Evolutionary conservation across 2,113 vertebrate genomes (phyloP).

Genomic region (Gymnogyps californianus): DNA sequence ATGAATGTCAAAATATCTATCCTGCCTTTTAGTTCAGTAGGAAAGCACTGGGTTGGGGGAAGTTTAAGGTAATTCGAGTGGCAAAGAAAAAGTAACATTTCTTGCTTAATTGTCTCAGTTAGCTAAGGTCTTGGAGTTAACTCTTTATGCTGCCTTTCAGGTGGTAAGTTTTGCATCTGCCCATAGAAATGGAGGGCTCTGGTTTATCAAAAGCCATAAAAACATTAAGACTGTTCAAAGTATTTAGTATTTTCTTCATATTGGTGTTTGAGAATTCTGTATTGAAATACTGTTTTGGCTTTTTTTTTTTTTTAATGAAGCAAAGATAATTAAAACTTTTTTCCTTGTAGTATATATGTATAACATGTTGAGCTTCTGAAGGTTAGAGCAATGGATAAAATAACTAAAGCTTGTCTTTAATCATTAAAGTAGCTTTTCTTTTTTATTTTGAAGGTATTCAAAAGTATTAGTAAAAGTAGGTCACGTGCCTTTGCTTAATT

Average conservation of each 20-base stretch:
- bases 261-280: background rate
- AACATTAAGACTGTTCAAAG: background rate
- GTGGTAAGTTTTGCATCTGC: background rate
- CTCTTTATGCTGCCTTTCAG: background rate
- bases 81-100: background rate
- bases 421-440: background rate
- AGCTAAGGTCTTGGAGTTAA: background rate
- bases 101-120: background rate
- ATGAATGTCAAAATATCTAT: background rate
- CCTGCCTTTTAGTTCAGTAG: background rate
- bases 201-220: constrained; percentile 41
- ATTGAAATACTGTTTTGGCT: background rate
- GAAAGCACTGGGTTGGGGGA: background rate
- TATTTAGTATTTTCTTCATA: background rate
- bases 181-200: background rate
- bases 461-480: background rate
- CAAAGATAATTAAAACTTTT: background rate
- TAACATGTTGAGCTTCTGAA: background rate
- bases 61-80: background rate
- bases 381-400: background rate
- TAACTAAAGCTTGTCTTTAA: background rate
- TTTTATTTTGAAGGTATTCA: background rate
- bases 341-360: background rate
- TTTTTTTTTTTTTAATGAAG: background rate
- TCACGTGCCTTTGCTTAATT: background rate